Percentiles rank a stretch among this genome's conserved stretches.
These are phyloP conservation scores for Hafferia zeledoni DNA, from an alignment of 2,797 vertebrate genomes.

Conservation along the genomic window DNA sequence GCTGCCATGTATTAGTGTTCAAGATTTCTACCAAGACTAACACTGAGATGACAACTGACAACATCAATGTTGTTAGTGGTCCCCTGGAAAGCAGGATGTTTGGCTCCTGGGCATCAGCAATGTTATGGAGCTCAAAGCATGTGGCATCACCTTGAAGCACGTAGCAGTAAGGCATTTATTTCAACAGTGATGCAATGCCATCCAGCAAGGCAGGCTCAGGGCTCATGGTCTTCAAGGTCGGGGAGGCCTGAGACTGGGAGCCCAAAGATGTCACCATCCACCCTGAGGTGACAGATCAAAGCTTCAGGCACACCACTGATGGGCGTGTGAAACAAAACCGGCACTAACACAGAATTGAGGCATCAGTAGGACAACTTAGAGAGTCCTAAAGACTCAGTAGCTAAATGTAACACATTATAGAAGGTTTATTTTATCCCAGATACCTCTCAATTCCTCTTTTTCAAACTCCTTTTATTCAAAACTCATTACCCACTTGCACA, in stretches of 20 bases:
- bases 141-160: background rate
- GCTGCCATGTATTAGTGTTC: background rate
- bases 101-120: background rate
- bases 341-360: background rate
- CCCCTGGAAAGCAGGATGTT: background rate
- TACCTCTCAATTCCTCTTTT: background rate
- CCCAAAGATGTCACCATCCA: background rate
- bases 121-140: fast-evolving
- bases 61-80: background rate
- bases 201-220: background rate
- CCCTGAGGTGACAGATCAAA: background rate
- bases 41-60: background rate
- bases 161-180: background rate
- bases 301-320: background rate
- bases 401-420: background rate
- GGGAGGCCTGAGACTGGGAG: background rate
- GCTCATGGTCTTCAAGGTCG: background rate
- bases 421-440: background rate
- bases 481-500: background rate
- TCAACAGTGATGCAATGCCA: background rate
- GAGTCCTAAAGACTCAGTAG: background rate
- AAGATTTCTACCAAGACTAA: background rate
- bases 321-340: background rate
- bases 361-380: background rate
- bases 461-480: background rate